Conservation (phyloP, 2,797 vertebrate species). For the Poecilia wingei region DNA sequence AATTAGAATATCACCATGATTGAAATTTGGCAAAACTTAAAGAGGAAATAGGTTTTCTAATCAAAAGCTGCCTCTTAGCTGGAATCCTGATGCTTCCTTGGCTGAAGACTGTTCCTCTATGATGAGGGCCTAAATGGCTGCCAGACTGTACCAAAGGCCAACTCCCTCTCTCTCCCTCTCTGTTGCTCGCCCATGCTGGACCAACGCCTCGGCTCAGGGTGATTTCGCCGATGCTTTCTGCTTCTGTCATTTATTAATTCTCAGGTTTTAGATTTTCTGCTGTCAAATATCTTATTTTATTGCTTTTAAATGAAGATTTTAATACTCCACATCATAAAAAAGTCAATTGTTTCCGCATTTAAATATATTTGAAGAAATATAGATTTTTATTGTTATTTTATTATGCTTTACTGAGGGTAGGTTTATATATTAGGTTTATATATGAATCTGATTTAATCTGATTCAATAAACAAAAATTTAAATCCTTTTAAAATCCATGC, state of each 20-base stretch:
- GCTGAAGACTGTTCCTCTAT: slow-evolving; percentile 63
- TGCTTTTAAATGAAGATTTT: background rate
- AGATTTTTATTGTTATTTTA: background rate
- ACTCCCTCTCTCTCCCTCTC: slow-evolving; percentile 7
- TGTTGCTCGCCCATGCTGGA: slow-evolving; percentile 1
- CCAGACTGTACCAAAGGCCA: slow-evolving; percentile 49
- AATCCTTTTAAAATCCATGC: background rate
- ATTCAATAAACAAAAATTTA: background rate
- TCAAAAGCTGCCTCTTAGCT: slow-evolving; percentile 76
- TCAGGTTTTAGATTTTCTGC: background rate
- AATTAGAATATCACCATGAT: slow-evolving; percentile 79
- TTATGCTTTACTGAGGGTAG: background rate
- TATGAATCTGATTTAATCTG: background rate
- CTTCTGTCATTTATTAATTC: slow-evolving; percentile 14
- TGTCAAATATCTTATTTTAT: slow-evolving; percentile 1
- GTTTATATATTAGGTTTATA: background rate
- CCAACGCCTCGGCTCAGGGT: slow-evolving; percentile 13
- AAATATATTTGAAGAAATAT: background rate
- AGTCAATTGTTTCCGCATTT: background rate
- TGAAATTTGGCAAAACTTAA: slow-evolving; percentile 79
- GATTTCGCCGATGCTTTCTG: slow-evolving; percentile 2
- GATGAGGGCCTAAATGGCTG: slow-evolving; percentile 50
- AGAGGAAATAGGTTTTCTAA: slow-evolving; percentile 80
- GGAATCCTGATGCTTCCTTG: slow-evolving; percentile 69
- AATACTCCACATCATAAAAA: background rate